Conservation (phyloP, 2,888 invertebrate species). For the Andrena chrysosceles region DNA sequence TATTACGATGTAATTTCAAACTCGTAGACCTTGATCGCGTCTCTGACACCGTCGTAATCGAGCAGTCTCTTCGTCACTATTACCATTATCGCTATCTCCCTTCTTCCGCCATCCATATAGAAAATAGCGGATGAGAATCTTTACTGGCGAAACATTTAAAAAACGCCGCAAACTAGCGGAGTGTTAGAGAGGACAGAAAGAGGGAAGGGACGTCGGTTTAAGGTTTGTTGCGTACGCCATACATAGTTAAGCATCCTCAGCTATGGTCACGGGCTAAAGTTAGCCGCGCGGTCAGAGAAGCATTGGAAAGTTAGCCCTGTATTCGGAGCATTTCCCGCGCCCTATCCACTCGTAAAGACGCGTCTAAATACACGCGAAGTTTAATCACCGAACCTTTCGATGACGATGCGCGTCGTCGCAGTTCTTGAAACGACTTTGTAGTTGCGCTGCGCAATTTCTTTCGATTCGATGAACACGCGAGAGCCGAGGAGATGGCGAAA, state of each 20-base stretch:
- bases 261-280: conserved; percentile 28
- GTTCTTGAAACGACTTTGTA: neutral
- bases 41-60: neutral
- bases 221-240: conserved; percentile 21
- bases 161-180: neutral
- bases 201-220: conserved; percentile 3
- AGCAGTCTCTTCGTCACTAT: neutral
- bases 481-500: neutral
- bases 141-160: neutral
- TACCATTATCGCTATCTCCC: neutral
- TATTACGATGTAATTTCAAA: neutral
- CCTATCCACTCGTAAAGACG: conserved; percentile 21
- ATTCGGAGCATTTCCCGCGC: conserved; percentile 25
- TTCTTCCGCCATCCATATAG: neutral
- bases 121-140: neutral
- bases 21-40: neutral
- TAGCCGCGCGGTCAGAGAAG: conserved; percentile 27
- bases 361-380: conserved; percentile 13
- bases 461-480: neutral
- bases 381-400: neutral
- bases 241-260: conserved; percentile 33
- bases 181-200: neutral
- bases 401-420: neutral
- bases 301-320: conserved; percentile 34
- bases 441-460: neutral